A percentile compares a stretch with the other conserved stretches of the same genome.
Conservation (phyloP, 1,140 invertebrate genomes). For the Saccostrea glomerata region DNA sequence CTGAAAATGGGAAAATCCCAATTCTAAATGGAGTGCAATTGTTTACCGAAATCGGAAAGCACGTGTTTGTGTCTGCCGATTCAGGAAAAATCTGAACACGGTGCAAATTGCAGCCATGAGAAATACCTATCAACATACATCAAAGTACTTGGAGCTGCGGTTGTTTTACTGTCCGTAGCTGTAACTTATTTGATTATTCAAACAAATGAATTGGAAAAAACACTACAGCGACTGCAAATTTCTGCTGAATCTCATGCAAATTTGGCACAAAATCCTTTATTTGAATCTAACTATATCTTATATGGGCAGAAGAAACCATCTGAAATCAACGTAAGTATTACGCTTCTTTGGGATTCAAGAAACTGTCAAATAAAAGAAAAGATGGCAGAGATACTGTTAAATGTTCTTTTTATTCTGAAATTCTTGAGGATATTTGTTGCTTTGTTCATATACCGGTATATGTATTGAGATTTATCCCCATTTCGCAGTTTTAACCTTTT, state of each 20-base stretch:
- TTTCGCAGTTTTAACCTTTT: too few species aligned
- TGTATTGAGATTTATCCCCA: too few species aligned
- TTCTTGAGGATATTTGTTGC: too few species aligned
- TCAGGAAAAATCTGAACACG: background rate
- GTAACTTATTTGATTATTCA: background rate
- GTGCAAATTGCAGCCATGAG: slow-evolving; percentile 2
- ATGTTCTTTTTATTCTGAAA: too few species aligned
- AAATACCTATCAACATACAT: background rate
- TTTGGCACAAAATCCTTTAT: background rate
- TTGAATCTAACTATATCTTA: background rate
- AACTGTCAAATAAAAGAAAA: too few species aligned
- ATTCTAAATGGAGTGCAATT: slow-evolving; percentile 27
- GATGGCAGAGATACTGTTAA: too few species aligned
- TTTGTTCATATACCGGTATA: too few species aligned
- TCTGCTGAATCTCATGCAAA: background rate
- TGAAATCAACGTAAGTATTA: slow-evolving; percentile 18
- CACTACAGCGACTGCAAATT: background rate
- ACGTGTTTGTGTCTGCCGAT: slow-evolving; percentile 20
- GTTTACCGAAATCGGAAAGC: slow-evolving; percentile 31
- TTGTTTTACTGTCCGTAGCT: background rate
- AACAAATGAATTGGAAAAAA: background rate
- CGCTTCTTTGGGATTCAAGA: too few species aligned
- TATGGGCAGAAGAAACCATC: background rate
- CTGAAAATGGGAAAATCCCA: background rate
- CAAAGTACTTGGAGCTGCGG: background rate